Percentiles rank a stretch among this genome's conserved stretches.
Conservation (phyloP, 2,888 invertebrate genomes). For the Ferdinandea cuprea region DNA sequence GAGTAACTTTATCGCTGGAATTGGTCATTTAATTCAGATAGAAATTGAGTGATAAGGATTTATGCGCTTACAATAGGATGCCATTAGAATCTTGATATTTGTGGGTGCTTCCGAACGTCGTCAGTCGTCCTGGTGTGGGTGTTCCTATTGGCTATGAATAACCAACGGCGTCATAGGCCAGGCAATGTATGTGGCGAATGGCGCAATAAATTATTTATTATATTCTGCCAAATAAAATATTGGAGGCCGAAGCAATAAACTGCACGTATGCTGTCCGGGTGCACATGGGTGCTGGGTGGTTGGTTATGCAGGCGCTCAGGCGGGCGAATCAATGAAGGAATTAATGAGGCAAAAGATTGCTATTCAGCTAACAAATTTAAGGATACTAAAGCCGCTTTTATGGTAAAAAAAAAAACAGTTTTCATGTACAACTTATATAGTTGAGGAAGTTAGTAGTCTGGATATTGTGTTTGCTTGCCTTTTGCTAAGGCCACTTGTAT, state of each 20-base stretch:
- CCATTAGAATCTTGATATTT: conserved; percentile 57
- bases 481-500: too few relatives aligned
- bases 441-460: too few relatives aligned
- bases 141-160: conserved; percentile 40
- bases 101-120: conserved; percentile 42
- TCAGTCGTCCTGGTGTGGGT: conserved; percentile 7
- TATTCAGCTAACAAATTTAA: conserved; percentile 1
- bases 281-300: conserved; percentile 7
- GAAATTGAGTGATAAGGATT: conserved; percentile 63
- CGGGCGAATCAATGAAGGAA: conserved; percentile 32
- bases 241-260: conserved; percentile 26
- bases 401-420: neutral
- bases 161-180: conserved; percentile 4
- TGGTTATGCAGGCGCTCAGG: conserved; percentile 20
- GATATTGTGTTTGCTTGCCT: too few relatives aligned
- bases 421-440: too few relatives aligned
- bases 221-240: conserved; percentile 57
- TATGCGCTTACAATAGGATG: conserved; percentile 58
- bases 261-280: conserved; percentile 40
- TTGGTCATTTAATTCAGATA: conserved; percentile 62
- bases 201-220: conserved; percentile 60
- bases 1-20: conserved; percentile 29
- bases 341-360: conserved; percentile 38
- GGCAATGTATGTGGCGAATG: conserved; percentile 43
- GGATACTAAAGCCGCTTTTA: neutral